Conservation (phyloP, 2,113 vertebrate species). For the Quiscalus mexicanus region DNA sequence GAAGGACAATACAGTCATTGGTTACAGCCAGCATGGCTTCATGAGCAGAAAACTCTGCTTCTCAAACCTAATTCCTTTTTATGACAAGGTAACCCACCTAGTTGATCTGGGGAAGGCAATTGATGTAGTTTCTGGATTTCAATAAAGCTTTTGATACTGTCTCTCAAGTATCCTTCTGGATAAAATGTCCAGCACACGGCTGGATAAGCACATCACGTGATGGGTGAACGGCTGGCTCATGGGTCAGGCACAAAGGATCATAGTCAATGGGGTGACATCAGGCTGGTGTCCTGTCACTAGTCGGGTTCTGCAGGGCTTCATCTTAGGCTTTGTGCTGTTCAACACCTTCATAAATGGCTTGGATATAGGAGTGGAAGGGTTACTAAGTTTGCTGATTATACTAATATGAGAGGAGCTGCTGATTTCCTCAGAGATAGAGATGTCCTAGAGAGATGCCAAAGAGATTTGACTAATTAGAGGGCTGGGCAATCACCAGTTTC, state of each 20-base stretch:
- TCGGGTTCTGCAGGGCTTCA: background rate
- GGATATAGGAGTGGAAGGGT: background rate
- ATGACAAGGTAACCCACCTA: background rate
- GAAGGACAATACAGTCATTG: background rate
- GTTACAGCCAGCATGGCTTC: background rate
- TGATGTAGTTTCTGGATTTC: background rate
- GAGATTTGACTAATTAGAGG: background rate
- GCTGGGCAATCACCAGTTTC: background rate
- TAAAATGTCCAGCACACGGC: too few relatives aligned
- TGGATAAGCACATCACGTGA: background rate
- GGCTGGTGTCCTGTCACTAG: background rate
- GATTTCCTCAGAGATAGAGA: background rate
- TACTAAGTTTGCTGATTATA: background rate
- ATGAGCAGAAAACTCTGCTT: background rate
- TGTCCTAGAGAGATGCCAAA: background rate
- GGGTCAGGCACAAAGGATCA: rapidly evolving
- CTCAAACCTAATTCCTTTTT: background rate
- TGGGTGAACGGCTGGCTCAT: background rate
- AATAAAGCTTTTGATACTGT: background rate
- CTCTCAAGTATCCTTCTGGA: background rate
- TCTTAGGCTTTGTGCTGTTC: background rate
- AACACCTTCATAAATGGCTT: background rate
- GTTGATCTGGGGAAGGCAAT: background rate
- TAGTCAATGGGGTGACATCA: too few relatives aligned
- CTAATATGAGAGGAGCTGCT: background rate